Conservation (phyloP, 1,140 invertebrate species). For the Plectrocnemia conspersa region DNA sequence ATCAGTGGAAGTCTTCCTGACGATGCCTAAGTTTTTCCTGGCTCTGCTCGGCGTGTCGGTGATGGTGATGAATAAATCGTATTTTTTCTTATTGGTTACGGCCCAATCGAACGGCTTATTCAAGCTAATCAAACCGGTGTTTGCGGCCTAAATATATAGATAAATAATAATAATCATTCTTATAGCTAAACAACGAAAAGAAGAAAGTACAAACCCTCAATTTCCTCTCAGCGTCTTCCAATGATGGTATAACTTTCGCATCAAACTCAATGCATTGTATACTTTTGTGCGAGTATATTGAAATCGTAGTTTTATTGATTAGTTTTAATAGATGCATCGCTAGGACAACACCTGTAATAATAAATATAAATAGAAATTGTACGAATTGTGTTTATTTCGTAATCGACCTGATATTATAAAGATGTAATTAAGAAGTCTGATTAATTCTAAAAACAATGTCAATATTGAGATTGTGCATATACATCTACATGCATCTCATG, state of each 20-base stretch:
- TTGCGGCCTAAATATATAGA: neutral
- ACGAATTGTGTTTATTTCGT: neutral
- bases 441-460: no score
- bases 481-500: no score
- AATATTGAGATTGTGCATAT: no score
- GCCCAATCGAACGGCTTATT: conserved; percentile 23
- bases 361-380: neutral
- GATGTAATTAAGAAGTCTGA: neutral
- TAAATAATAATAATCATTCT: neutral
- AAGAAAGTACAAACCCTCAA: conserved; percentile 3
- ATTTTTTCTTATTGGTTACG: conserved; percentile 1
- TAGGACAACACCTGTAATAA: conserved; percentile 25
- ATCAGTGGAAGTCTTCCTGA: neutral
- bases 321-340: conserved; percentile 21
- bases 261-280: conserved; percentile 5
- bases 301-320: conserved; percentile 22
- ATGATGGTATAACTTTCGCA: neutral
- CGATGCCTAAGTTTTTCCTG: neutral
- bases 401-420: neutral
- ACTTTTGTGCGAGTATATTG: conserved; percentile 19
- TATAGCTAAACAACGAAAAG: neutral
- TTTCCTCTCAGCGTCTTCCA: conserved; percentile 9
- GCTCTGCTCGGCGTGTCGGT: conserved; percentile 1
- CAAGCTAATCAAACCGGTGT: neutral
- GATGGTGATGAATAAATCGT: conserved; percentile 30